A percentile compares a stretch with the other conserved stretches of the same genome.
Conservation (phyloP, 2,797 vertebrate genomes). For the Cottoperca gobio region DNA sequence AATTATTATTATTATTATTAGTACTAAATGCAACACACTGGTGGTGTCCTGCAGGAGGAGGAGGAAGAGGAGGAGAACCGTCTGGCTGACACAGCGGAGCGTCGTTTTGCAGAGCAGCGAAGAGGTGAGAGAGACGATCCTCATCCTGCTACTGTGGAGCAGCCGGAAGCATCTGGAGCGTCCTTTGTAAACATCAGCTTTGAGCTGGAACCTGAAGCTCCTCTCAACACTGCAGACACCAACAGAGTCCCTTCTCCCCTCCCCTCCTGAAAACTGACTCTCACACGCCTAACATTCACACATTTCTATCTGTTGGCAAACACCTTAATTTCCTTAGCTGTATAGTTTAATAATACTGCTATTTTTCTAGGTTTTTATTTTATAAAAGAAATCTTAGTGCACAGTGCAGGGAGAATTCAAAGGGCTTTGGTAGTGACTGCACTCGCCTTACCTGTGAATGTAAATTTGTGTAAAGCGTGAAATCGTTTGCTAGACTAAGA, state of each 20-base stretch:
- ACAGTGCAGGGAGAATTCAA: constrained; percentile 39
- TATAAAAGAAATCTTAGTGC: constrained; percentile 27
- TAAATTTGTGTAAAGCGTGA: constrained; percentile 23
- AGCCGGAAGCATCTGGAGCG: constrained; percentile 85
- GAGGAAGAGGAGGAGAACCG: constrained; percentile 96
- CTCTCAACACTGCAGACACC: constrained; percentile 76
- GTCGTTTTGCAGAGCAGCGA: constrained; percentile 75
- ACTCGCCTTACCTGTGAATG: constrained; percentile 49
- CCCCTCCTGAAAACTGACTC: constrained; percentile 84
- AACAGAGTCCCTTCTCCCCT: constrained; percentile 86
- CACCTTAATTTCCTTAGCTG: constrained; percentile 24
- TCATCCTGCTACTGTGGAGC: constrained; percentile 84
- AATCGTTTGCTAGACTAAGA: constrained; percentile 30
- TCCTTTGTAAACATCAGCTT: constrained; percentile 96
- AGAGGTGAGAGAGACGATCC: constrained; percentile 85
- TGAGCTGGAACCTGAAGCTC: constrained; percentile 88
- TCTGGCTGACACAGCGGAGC: constrained; percentile 84
- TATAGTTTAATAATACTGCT: constrained; percentile 36
- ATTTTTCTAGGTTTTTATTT: constrained; percentile 52
- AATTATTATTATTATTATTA: background rate
- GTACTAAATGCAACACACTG: background rate
- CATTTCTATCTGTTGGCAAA: constrained; percentile 22
- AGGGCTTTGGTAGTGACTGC: constrained; percentile 40
- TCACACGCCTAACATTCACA: constrained; percentile 6
- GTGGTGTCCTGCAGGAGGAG: constrained; percentile 87